phyloP scores from a whole-genome alignment of 2,113 vertebrate species.

The Phoxinus phoxinus region DNA sequence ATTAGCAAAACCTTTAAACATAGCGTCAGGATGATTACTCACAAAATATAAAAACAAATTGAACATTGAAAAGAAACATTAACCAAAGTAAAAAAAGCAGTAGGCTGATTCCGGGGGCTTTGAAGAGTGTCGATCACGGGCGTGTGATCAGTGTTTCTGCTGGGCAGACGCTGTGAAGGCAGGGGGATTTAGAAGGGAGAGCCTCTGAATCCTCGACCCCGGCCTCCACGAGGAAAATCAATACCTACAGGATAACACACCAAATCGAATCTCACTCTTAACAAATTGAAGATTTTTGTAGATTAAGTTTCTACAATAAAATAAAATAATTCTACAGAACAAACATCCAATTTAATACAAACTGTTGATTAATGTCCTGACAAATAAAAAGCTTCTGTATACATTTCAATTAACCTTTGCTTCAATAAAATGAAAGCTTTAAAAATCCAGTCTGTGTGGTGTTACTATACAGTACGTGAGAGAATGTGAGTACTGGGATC shows the following conservation, averaged over 20 bases:
- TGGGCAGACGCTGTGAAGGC: background rate
- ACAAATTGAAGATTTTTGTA: background rate
- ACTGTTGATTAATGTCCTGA: background rate
- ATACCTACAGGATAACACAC: conserved; percentile 71
- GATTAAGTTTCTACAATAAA: background rate
- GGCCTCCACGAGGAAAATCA: conserved; percentile 75
- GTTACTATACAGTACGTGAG: background rate
- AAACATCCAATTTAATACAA: background rate
- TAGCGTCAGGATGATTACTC: conserved; percentile 69
- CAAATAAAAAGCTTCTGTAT: conserved; percentile 37
- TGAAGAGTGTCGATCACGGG: background rate
- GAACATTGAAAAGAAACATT: conserved; percentile 23
- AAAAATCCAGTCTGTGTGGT: background rate
- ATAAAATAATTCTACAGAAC: no score
- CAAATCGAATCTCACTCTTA: background rate
- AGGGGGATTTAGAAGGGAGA: conserved; percentile 73
- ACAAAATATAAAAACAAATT: conserved; percentile 74
- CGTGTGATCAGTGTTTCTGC: conserved; percentile 4
- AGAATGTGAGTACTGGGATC: background rate
- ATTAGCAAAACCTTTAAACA: conserved; percentile 81
- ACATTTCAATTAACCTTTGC: conserved; percentile 27
- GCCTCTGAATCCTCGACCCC: conserved; percentile 81
- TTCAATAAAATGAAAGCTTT: conserved; percentile 38
- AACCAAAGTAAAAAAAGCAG: background rate
- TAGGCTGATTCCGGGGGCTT: background rate